Base-by-base conservation (phyloP, 2,797 vertebrate species). In the Jordanella pulchra region DNA sequence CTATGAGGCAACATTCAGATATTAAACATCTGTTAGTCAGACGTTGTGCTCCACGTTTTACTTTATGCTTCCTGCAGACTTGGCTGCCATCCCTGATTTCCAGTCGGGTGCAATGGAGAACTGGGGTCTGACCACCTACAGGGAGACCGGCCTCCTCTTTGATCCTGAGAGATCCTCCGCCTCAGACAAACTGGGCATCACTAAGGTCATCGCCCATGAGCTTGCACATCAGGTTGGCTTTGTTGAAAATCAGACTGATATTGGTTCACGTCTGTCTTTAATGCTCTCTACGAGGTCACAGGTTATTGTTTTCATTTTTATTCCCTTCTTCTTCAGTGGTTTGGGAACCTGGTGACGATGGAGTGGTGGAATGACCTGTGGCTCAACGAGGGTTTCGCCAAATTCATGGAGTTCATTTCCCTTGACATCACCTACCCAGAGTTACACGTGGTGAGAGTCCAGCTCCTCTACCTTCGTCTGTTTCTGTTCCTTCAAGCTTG, bases 341-440 rank as follows among this genome's bases (percentile, higher is more conserved):
- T 98, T 87, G 97, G 97, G 54, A 98, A 98, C 89, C 92, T 98
- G 71, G 97, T 99, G 83, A 98, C 97, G 21, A 98, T 98, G 97
- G 95, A 98, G 87, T 98, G 97, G 97, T 97, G 97, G 97, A 97
- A 97, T 61, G 97, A 99, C 83, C 92, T 97, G 73, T 99, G 97
- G 97, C 93, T 98, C 73, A 98, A 97, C 6, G 97, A 97, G 76
- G 97, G 97, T 32, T 98, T 99, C 71, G 97, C 97, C 47, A 97
- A 96, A 66, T 98, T 97, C 78, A 98, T 98, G 97, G 97, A 98
- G 87, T 97, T 93, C 6, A 81, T 98, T 77, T 97, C 97, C 13
- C 92, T 97, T 6, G 92, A 90, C 48, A 71, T 95, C 88, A 96
- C 95, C 73, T 95, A 97, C 80, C 97, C 96, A 71, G 97, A 98